Evolutionary conservation across 2,797 vertebrate genomes (phyloP).

Genomic region (Aselliscus stoliczkanus): DNA sequence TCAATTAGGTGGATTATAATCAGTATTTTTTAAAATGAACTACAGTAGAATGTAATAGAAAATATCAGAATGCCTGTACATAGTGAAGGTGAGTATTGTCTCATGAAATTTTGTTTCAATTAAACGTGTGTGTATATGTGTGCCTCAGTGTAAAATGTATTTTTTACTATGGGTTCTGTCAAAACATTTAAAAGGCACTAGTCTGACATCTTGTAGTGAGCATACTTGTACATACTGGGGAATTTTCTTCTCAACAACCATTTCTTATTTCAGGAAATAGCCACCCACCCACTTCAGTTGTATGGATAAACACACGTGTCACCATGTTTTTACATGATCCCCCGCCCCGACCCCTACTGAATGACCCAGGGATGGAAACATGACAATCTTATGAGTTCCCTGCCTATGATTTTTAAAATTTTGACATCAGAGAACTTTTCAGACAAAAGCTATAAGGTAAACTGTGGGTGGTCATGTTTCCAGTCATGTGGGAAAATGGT

Average conservation of each 20-base stretch:
- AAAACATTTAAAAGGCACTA: not conserved
- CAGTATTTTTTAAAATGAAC: not conserved
- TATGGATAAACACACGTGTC: not conserved
- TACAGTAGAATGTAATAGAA: not conserved
- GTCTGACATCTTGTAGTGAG: not conserved
- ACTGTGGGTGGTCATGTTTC: not conserved
- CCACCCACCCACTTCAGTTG: not conserved
- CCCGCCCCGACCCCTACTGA: not conserved
- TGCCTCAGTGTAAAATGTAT: not conserved
- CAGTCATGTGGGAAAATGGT: not conserved
- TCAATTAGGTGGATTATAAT: not conserved
- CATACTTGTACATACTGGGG: not conserved
- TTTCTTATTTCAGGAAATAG: not conserved
- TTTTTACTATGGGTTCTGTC: constrained; percentile 8
- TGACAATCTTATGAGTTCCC: not conserved
- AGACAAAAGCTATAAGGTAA: not conserved
- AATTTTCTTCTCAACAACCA: not conserved
- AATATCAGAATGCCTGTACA: not conserved
- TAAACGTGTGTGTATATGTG: not conserved
- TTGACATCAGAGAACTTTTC: not conserved
- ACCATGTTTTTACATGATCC: not conserved
- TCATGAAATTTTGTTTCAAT: not conserved
- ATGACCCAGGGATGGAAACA: not conserved
- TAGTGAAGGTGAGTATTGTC: not conserved
- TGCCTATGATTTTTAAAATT: not conserved